These are phyloP conservation scores for Netelia fuscicornis DNA, from an alignment of 2,888 invertebrate species.

Conservation along the genomic window DNA sequence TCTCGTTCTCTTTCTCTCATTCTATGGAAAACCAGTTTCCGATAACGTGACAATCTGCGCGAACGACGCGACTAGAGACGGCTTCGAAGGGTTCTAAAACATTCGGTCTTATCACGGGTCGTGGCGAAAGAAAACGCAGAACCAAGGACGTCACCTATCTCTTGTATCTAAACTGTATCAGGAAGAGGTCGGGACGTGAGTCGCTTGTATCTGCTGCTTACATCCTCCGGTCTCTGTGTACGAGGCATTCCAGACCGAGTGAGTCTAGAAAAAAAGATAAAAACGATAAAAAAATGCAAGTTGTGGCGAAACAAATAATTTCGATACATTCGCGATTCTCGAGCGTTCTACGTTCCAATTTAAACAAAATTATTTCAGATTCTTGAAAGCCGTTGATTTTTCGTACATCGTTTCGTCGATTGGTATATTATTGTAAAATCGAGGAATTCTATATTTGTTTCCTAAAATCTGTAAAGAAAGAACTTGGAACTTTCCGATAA, in stretches of 20 bases:
- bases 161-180: conserved; percentile 69
- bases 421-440: too few species aligned
- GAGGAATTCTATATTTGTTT: too few species aligned
- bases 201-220: conserved; percentile 21
- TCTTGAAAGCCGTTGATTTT: too few species aligned
- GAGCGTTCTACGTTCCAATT: too few species aligned
- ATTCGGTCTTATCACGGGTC: conserved; percentile 67
- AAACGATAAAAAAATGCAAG: too few species aligned
- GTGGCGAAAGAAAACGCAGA: conserved; percentile 69
- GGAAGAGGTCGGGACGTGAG: conserved; percentile 51
- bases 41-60: conserved; percentile 69
- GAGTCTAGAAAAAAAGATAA: background rate
- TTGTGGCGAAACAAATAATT: background rate
- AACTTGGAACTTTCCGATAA: too few species aligned
- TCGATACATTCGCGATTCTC: too few species aligned
- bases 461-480: too few species aligned
- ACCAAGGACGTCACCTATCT: conserved; percentile 77
- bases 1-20: background rate
- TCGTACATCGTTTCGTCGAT: too few species aligned
- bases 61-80: conserved; percentile 17
- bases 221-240: conserved; percentile 9
- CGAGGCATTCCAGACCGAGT: background rate
- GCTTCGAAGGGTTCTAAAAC: conserved; percentile 37
- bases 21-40: conserved; percentile 78
- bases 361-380: too few species aligned